Conservation (phyloP, 1,140 invertebrate species). For the Cylas formicarius region DNA sequence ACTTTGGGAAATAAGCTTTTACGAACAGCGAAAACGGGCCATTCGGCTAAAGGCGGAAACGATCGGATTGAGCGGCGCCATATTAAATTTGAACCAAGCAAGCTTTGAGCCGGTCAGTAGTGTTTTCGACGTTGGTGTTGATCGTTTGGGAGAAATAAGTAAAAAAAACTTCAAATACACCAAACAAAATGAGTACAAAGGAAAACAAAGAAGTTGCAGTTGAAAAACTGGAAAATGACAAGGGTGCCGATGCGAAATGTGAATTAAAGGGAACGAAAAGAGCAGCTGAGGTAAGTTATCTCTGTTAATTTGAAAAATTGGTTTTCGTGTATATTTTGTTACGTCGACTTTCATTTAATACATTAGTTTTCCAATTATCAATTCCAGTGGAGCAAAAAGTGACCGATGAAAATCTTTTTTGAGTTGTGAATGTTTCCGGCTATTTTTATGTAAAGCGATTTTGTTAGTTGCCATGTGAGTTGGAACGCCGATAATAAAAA, state of each 20-base stretch:
- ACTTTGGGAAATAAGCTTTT: conserved; percentile 12
- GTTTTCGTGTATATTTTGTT: too few species aligned
- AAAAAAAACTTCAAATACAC: conserved; percentile 45
- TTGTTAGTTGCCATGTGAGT: conserved; percentile 33
- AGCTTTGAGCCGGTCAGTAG: conserved; percentile 53
- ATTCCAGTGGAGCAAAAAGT: too few species aligned
- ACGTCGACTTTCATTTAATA: too few species aligned
- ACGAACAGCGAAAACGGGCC: conserved; percentile 27
- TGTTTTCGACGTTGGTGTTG: conserved; percentile 43
- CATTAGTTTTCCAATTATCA: too few species aligned
- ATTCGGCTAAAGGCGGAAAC: conserved; percentile 50
- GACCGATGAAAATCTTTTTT: too few species aligned
- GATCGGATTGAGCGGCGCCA: conserved; percentile 65
- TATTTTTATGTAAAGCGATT: too few species aligned
- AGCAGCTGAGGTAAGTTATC: conserved; percentile 77
- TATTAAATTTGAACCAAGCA: conserved; percentile 74
- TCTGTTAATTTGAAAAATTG: too few species aligned
- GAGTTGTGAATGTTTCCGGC: too few species aligned
- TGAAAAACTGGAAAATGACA: conserved; percentile 72
- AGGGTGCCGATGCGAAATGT: conserved; percentile 64
- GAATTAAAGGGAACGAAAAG: conserved; percentile 80
- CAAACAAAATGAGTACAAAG: conserved; percentile 72
- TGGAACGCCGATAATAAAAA: conserved; percentile 17
- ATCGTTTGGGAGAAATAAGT: conserved; percentile 25
- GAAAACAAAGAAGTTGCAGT: conserved; percentile 78